Base-by-base conservation (phyloP, 2,888 invertebrate species). In the Brachyptera putata region DNA sequence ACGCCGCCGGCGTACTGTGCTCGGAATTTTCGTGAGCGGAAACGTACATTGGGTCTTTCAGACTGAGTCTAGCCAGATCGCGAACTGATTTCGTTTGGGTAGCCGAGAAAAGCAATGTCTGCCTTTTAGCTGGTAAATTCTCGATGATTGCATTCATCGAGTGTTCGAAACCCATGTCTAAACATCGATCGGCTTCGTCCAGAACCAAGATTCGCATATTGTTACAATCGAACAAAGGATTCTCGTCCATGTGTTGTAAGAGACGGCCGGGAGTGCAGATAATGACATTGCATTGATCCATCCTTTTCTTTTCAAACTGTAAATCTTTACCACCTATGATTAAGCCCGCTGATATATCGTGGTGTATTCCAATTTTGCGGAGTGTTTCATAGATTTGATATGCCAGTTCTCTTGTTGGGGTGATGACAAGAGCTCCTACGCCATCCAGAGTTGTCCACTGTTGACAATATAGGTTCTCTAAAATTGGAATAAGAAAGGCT, bases 51-150 rank as follows among this genome's bases (percentile, higher is more conserved):
- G 98, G 96, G 72, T 94, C 85, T 65, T 86, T 85, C 13, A 98
- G 77, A 77, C 95, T 97, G 0, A 99, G 81, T 60, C 97, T 79
- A 0, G 92, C 94, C 65, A 99, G 79, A 76, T 98, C 96, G 74
- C 89, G 88, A 0, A 98, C 91, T 4, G 93, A 94, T 81, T 90
- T 95, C 1, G 98, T 99, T 79, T 99, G 98, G n/a, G 99, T 99
- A 0, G 99, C 99, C n/a, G 98, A 98, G 77, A 97, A 99, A 2
- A 99, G 76, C 4, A 99, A 77, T 0, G 97, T 98, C 75, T 97
- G 96, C 64, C 96, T 80, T 61, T 88, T 80, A 1, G 78, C 72
- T 1, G 98, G 97, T 63, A 99, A 80, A 77, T 97, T 92, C 65
- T 89, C 92, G 64, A 99, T 85, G 48, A 99, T 95, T 1, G 90